Conservation (phyloP, 2,797 vertebrate genomes). For the Argentina silus region DNA sequence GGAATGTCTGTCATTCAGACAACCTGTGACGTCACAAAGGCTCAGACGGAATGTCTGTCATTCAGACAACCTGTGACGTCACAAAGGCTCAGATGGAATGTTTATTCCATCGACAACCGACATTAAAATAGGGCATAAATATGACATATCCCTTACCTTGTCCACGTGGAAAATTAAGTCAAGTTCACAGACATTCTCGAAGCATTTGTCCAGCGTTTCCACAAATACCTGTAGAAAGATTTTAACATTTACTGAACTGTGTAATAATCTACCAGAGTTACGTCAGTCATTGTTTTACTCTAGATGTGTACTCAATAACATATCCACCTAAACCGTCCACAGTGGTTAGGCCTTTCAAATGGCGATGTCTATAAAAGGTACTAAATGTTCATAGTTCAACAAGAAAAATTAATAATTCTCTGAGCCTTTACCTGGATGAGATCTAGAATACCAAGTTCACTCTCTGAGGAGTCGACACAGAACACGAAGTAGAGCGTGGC, state of each 20-base stretch:
- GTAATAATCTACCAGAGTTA: background rate
- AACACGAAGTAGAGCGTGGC: conserved; percentile 98
- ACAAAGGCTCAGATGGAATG: background rate
- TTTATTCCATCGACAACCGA: too few species aligned
- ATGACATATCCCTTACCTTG: conserved; percentile 81
- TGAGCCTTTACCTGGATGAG: conserved; percentile 87
- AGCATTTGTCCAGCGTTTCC: conserved; percentile 99
- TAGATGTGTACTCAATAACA: background rate
- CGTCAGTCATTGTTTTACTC: background rate
- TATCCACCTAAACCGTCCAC: background rate
- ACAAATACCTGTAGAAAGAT: conserved; percentile 88
- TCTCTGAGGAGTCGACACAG: conserved; percentile 98
- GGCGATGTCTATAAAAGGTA: background rate
- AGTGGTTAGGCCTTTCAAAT: background rate
- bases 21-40: too few species aligned
- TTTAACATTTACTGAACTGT: too few species aligned
- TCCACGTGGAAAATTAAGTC: conserved; percentile 99
- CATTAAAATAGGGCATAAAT: background rate
- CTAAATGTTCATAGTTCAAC: background rate
- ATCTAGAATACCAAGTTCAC: conserved; percentile 98
- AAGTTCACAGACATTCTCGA: conserved; percentile 98
- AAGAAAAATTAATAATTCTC: background rate
- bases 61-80: background rate
- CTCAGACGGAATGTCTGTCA: background rate
- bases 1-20: too few species aligned